phyloP scores from a whole-genome alignment of 2,888 invertebrate species.

The Ectropis crepuscularia region DNA sequence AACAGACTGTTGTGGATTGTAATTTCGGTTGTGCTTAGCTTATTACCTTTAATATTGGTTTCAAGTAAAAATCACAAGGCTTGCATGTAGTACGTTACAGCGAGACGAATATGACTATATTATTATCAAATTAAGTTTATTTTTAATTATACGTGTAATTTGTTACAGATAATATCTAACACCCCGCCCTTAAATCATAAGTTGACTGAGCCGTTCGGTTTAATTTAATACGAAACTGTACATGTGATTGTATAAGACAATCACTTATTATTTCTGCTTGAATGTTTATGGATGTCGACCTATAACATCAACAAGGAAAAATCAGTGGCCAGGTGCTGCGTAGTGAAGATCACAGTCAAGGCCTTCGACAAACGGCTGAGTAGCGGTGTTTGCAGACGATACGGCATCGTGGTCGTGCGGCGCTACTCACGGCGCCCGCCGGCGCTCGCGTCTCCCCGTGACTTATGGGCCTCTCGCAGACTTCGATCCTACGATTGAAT shows the following conservation, averaged over 20 bases:
- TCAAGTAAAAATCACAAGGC: too few species aligned
- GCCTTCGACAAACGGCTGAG: constrained; percentile 27
- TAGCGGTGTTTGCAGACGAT: constrained; percentile 72
- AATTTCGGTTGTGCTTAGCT: not conserved
- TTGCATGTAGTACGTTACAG: too few species aligned
- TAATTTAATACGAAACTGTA: not conserved
- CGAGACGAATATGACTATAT: too few species aligned
- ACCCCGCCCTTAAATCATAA: too few species aligned
- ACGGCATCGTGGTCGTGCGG: constrained; percentile 82
- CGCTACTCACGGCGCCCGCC: constrained; percentile 82
- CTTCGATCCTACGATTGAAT: constrained; percentile 83
- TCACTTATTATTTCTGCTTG: not conserved
- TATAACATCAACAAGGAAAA: not conserved
- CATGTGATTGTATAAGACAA: not conserved
- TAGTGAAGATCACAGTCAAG: constrained; percentile 19
- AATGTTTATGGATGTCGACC: not conserved
- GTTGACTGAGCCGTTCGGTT: too few species aligned
- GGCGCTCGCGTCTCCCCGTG: constrained; percentile 81
- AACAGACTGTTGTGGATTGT: not conserved
- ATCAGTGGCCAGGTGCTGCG: constrained; percentile 2
- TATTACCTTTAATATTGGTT: too few species aligned
- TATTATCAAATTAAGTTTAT: too few species aligned
- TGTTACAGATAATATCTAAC: too few species aligned
- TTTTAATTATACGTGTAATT: too few species aligned
- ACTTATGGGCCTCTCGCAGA: constrained; percentile 82